These are phyloP conservation scores for Dasysyrphus tricinctus DNA, from an alignment of 2,888 invertebrate species.

Conservation along the genomic window DNA sequence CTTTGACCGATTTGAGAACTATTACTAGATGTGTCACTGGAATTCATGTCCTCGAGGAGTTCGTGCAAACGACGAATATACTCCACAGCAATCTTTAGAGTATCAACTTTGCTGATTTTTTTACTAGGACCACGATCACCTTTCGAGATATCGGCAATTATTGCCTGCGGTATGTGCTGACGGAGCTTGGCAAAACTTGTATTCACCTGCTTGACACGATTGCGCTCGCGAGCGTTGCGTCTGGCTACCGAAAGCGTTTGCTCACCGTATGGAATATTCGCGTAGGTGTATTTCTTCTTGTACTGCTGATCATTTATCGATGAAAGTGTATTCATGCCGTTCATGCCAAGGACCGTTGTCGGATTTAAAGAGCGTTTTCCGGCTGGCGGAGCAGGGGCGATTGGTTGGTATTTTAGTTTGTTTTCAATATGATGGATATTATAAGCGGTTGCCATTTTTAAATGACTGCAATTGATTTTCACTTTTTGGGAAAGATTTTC, in stretches of 20 bases:
- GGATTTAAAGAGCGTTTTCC: conserved; percentile 55
- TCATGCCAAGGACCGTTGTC: conserved; percentile 71
- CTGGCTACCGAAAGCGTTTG: conserved; percentile 94
- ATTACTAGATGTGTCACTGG: conserved; percentile 72
- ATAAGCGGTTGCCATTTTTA: conserved; percentile 67
- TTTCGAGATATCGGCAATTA: conserved; percentile 88
- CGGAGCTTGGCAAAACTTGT: conserved; percentile 96
- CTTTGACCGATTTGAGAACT: conserved; percentile 64
- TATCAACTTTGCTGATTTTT: conserved; percentile 95
- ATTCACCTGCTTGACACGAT: conserved; percentile 97
- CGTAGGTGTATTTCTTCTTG: conserved; percentile 89
- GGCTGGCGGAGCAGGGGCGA: conserved; percentile 86
- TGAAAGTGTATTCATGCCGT: conserved; percentile 71
- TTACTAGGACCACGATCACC: conserved; percentile 90
- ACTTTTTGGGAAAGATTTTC: conserved; percentile 40
- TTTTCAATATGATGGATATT: conserved; percentile 77
- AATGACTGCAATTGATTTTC: conserved; percentile 63
- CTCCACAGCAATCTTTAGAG: conserved; percentile 93
- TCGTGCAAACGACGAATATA: conserved; percentile 93
- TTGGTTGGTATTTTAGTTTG: conserved; percentile 78
- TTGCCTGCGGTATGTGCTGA: conserved; percentile 93
- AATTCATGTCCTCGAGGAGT: conserved; percentile 85
- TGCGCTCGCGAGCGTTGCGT: conserved; percentile 96
- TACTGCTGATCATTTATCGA: conserved; percentile 78
- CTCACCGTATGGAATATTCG: conserved; percentile 88